A percentile compares a stretch with the other conserved stretches of the same genome.
Conservation (phyloP, 2,888 invertebrate species). For the Resseliella maxima region DNA sequence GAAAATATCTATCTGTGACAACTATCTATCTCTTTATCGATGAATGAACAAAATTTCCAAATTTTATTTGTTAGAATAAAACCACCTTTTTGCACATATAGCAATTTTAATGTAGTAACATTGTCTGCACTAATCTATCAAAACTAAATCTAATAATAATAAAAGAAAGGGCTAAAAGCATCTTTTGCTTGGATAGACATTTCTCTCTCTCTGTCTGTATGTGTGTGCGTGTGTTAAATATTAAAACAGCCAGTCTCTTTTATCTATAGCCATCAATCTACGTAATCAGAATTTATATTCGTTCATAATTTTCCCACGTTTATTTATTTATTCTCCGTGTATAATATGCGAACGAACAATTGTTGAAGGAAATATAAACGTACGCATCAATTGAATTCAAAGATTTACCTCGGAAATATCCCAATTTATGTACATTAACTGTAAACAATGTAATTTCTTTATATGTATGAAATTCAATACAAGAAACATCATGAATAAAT, state of each 20-base stretch:
- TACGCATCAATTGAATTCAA: background rate
- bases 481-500: slow-evolving; percentile 31
- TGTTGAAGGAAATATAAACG: background rate
- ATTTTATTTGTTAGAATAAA: background rate
- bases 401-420: background rate
- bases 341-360: background rate
- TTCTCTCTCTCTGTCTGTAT: background rate
- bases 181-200: slow-evolving; percentile 4
- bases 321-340: background rate
- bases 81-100: background rate
- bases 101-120: background rate
- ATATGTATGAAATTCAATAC: slow-evolving; percentile 7
- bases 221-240: background rate
- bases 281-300: background rate
- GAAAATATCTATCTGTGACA: background rate
- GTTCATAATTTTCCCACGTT: background rate
- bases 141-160: background rate
- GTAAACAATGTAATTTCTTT: slow-evolving; percentile 22
- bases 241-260: too few species aligned
- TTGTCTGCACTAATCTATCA: background rate
- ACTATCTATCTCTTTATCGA: background rate
- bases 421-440: background rate
- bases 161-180: background rate
- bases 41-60: background rate
- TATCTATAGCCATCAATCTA: background rate